phyloP scores from a whole-genome alignment of 2,113 vertebrate genomes.

The Phalacrocorax pelagicus region DNA sequence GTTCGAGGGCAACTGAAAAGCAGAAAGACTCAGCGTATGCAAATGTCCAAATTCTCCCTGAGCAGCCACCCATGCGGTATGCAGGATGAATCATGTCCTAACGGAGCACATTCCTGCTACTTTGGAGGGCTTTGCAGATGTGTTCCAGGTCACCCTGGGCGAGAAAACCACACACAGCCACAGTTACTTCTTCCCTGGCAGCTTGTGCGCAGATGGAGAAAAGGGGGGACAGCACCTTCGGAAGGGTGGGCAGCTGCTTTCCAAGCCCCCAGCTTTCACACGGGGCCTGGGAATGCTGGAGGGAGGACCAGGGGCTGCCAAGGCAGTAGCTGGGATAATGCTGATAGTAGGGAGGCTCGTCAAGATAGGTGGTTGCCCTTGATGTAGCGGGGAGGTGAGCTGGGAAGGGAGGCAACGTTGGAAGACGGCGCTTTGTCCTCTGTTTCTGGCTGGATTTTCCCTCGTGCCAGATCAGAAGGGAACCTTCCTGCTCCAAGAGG shows the following conservation, averaged over 20 bases:
- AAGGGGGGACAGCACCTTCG: neutral
- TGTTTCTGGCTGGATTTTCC: neutral
- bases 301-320: neutral
- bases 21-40: constrained; percentile 20
- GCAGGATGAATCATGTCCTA: constrained; percentile 66
- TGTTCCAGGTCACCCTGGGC: constrained; percentile 59
- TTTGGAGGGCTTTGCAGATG: constrained; percentile 52
- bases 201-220: neutral
- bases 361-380: neutral
- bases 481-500: neutral
- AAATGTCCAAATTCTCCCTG: constrained; percentile 58
- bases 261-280: accelerated
- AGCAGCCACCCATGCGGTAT: constrained; percentile 66
- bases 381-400: neutral
- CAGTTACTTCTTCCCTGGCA: neutral
- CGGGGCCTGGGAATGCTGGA: neutral
- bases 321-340: neutral
- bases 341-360: neutral
- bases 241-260: neutral
- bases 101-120: constrained; percentile 45
- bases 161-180: constrained; percentile 64
- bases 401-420: neutral
- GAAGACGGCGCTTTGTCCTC: neutral
- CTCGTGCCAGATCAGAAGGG: neutral
- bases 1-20: neutral